Base-by-base conservation (phyloP, 2,797 vertebrate genomes). In the Diglossa cyanea region DNA sequence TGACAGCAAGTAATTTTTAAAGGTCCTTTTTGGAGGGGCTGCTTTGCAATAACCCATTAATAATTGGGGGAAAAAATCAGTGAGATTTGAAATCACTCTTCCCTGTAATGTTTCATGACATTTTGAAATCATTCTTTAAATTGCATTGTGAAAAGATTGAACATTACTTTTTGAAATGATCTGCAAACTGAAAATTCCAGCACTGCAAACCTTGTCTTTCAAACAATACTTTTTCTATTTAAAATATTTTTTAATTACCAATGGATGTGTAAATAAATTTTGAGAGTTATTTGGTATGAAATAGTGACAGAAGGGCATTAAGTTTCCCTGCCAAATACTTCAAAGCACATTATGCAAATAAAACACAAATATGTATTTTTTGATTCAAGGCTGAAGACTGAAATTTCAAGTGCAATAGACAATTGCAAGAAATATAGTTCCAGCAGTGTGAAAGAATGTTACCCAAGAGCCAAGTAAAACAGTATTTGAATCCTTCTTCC, bases 91-190 rank as follows among this genome's bases (percentile, higher is more conserved):
- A 78, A 19, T 7, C 65, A 11, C 5, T 72, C 25, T 76, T 87
- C 1, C 37, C 15, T 24, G 15, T 72, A 74, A 44, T 50, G 51
- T 72, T 90, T 94, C 39, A 53, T 95, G 68, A 93, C 50, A 75
- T 85, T 95, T 95, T 86, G 48, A 93, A 95, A 68, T 70, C 47
- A 72, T 94, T 94, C 71, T 89, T 93, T 94, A 88, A 72, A 57
- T 61, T 96, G 55, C 37, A 67, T 48, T 74, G 33, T 96, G 90
- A 93, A 94, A 57, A 44, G 42, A 48, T 39, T 88, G 57, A 39
- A 37, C 17, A 40, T 24, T 77, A 35, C 3, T 58, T 93, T 89
- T 91, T 78, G 5, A 89, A 95, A 66, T 30, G 33, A 67, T 45
- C 6, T 80, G 4, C 3, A 70, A 66, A 50, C n/a, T 40, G 33